Evolutionary conservation across 1,140 invertebrate species (phyloP), one percentile per base, ranked within the genome.

Genomic region (Pantala flavescens): DNA sequence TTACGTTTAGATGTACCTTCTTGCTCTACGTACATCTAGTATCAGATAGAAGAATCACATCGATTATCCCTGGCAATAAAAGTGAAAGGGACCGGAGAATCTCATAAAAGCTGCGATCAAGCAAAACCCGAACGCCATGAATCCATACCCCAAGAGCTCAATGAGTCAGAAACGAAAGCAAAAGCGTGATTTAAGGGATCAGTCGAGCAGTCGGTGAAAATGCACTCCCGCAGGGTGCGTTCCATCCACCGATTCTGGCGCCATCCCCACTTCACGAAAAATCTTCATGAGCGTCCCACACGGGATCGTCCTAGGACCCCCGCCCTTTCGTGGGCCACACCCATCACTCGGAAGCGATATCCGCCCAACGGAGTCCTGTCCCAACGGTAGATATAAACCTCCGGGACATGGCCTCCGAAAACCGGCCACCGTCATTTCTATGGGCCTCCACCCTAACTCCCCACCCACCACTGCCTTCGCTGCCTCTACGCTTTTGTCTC

Each of bases 341-440:
- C 49, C 49, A 63, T 63, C 49, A 7, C 49, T 63, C 49, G n/a
- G 49, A 63, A 63, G 49, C 49, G 49, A 63, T 63, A 63, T 63
- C 49, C 49, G 49, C 49, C 49, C 49, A 63, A 63, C 49, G 14
- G 49, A 63, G n/a, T 63, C 49, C 49, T 63, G 49, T 63, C 49
- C 49, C 49, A 63, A 63, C 49, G 49, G 49, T 63, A 63, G 49
- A 63, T 63, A 63, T 63, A 21, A 21, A 63, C 49, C 49, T 63
- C 49, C 16, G 49, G 49, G 16, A 63, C 49, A 63, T 19, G 49
- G 49, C 49, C 49, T 63, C 49, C 49, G 49, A 63, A 63, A 63
- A 63, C 49, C 49, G 49, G 49, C 49, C 49, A 63, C 49, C 49
- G 49, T 63, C 49, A 63, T 63, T 63, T 63, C 43, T 21, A 63